Base-by-base conservation (phyloP, 2,797 vertebrate species). In the Knipowitschia caucasica region DNA sequence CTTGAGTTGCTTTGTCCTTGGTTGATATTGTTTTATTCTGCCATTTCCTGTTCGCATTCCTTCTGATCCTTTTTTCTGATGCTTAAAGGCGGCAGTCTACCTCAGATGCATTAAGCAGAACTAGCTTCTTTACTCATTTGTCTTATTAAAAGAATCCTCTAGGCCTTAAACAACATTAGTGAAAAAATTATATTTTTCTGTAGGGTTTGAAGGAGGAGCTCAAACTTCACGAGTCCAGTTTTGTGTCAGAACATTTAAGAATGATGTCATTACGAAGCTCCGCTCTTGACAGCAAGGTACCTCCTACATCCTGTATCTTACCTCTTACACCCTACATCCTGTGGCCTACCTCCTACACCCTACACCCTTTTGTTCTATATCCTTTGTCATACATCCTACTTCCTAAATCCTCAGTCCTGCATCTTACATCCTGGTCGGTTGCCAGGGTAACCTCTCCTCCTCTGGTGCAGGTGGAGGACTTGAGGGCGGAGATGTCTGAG, bases 161-260 rank as follows among this genome's bases (percentile, higher is more conserved):
- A n/a, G n/a, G n/a, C n/a, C n/a, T n/a, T n/a, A n/a, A n/a, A n/a
- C n/a, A n/a, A n/a, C n/a, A n/a, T n/a, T n/a, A n/a, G n/a, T n/a
- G n/a, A n/a, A n/a, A n/a, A n/a, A n/a, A n/a, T n/a, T 21, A 7
- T 86, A 64, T 86, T 71, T 23, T 27, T 33, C 83, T n/a, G n/a
- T n/a, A 99, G 96, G 94, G 94, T 73, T 88, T 95, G 62, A 97
- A 96, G 73, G 94, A 94, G 85, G 94, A 97, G 74, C 89, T 99
- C 79, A 94, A 93, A 86, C 93, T 93, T 57, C 96, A 99, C 0
- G 95, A 99, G 84, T 91, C 92, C 49, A 92, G 86, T 61, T 94
- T 86, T 3, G 92, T 93, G 7, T 93, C 94, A 7, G 95, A 98
- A 72, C 96, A 99, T 60, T 91, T 98, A 69, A 92, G 92, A 67